phyloP scores from a whole-genome alignment of 2,888 invertebrate genomes.

The Latheticus oryzae region DNA sequence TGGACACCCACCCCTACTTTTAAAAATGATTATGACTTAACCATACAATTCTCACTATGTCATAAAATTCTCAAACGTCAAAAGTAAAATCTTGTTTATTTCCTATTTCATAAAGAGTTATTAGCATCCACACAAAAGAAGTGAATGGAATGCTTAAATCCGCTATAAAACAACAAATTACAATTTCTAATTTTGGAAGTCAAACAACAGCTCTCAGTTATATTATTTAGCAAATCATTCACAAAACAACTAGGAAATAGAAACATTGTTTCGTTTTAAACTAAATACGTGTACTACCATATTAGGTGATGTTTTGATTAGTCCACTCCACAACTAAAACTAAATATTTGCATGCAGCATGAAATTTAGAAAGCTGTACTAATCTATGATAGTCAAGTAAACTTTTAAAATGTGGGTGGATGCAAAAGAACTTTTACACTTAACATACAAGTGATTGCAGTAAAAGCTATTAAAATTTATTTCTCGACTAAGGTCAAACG shows the following conservation, averaged over 20 bases:
- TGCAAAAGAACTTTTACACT: slow-evolving; percentile 6
- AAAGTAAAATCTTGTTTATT: no score
- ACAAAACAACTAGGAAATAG: slow-evolving; percentile 15
- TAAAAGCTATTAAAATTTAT: slow-evolving; percentile 7
- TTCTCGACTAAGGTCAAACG: slow-evolving; percentile 12
- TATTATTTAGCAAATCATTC: slow-evolving; percentile 7
- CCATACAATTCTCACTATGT: slow-evolving; percentile 1
- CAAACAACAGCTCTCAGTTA: not conserved
- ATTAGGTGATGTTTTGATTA: slow-evolving; percentile 28
- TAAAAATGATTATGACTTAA: slow-evolving; percentile 12
- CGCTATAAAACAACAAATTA: not conserved
- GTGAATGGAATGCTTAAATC: no score
- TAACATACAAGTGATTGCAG: slow-evolving; percentile 3
- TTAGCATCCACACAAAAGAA: no score
- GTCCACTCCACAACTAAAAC: slow-evolving; percentile 9
- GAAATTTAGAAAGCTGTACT: slow-evolving; percentile 18
- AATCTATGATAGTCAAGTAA: slow-evolving; percentile 3
- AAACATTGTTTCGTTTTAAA: slow-evolving; percentile 12
- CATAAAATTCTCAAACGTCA: no score
- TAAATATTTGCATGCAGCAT: slow-evolving; percentile 23
- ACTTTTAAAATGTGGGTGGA: slow-evolving; percentile 8
- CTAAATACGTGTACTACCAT: slow-evolving; percentile 22
- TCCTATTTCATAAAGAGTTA: no score
- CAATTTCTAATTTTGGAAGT: not conserved
- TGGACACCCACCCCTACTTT: slow-evolving; percentile 13